Base-by-base conservation (phyloP, 1,140 invertebrate species). In the Bombus sylvicola region DNA sequence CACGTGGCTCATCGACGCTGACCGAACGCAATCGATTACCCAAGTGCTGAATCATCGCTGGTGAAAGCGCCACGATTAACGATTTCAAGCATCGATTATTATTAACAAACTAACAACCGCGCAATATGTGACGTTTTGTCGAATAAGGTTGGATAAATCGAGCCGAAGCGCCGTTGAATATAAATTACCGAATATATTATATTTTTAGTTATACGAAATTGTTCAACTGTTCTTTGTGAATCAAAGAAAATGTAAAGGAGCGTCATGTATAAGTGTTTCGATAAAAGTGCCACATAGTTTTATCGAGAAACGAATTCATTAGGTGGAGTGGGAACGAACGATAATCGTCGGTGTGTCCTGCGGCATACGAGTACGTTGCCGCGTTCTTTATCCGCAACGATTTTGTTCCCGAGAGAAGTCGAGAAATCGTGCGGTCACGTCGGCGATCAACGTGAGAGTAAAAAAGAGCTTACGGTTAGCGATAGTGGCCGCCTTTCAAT, bases 381-480 rank as follows among this genome's bases (percentile, higher is more conserved):
- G 6, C 43, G 2, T 47, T 76, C 73, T 37, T 77, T 53, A n/a
- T 25, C 4, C n/a, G 22, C 34, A 10, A 34, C 64, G 75, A 31
- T 47, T 68, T 53, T 31, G 62, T 31, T 53, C 37, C 1, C 41
- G 43, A 34, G 73, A 57, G 13, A 41, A 37, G 47, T 34, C 31
- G 57, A 25, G 41, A 25, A 31, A n/a, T 53, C 64, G 47, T 2
- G 37, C 82, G 75, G 72, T 83, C 73, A 83, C 81, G 81, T 83
- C 62, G 81, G 64, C n/a, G 78, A 62, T 74, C 72, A 28, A 22
- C 2, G 43, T 22, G 47, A 31, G 47, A 18, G 37, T 57, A 62
- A 84, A 69, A 84, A 79, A 69, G 22, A 71, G 53, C 74, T 77
- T 69, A 83, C 74, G 73, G 73, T 83, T 71, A 82, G 62, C 81